Evolutionary conservation across 2,888 invertebrate species (phyloP).

Genomic region (Drosophila dives): DNA sequence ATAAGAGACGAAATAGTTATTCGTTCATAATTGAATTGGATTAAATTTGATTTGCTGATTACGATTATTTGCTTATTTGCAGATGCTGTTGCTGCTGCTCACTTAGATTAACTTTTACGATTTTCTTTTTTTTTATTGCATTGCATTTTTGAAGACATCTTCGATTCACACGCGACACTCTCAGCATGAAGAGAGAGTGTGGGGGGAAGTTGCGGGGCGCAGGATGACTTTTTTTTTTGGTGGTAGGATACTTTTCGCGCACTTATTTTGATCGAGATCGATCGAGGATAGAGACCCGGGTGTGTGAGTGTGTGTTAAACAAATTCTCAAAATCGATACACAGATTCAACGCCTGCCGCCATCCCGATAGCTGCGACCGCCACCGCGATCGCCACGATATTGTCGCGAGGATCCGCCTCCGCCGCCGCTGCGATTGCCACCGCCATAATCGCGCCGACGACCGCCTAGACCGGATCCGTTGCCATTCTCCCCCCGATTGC

Average conservation of each 20-base stretch:
- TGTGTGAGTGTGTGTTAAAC: conserved; percentile 6
- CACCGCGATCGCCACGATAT: conserved; percentile 83
- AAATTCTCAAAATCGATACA: conserved; percentile 42
- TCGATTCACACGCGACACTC: conserved; percentile 51
- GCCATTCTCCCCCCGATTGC: conserved; percentile 82
- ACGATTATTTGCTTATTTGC: conserved; percentile 21
- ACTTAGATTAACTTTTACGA: conserved; percentile 45
- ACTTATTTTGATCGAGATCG: conserved; percentile 26
- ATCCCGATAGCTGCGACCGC: conserved; percentile 72
- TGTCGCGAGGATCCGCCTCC: conserved; percentile 82
- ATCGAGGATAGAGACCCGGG: conserved; percentile 27
- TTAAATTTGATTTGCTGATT: conserved; percentile 23
- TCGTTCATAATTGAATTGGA: conserved; percentile 36
- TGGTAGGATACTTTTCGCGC: conserved; percentile 34
- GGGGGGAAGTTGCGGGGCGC: conserved; percentile 4
- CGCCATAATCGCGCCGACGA: conserved; percentile 75
- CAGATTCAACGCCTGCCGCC: conserved; percentile 57
- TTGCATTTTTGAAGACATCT: conserved; percentile 44
- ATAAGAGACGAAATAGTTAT: conserved; percentile 43
- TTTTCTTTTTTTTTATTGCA: conserved; percentile 17
- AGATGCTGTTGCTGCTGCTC: conserved; percentile 42
- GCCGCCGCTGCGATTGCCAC: conserved; percentile 61
- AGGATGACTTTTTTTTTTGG: not conserved
- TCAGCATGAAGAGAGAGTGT: conserved; percentile 21
- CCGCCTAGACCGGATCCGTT: conserved; percentile 81